Conservation (phyloP, 1,140 invertebrate genomes). For the Caenorhabditis latens region DNA sequence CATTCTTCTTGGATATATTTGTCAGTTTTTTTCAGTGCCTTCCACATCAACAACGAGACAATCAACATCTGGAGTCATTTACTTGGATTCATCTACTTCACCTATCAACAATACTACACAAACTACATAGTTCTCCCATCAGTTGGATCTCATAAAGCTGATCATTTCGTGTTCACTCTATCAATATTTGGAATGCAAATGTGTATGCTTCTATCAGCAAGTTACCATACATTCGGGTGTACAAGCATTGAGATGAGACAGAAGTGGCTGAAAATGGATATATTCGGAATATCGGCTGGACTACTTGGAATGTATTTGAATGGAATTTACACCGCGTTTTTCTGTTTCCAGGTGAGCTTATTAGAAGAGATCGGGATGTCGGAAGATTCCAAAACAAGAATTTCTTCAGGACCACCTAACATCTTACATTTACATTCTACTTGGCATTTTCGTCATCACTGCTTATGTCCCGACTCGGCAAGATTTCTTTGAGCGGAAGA, state of each 20-base stretch:
- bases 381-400: slow-evolving; percentile 28
- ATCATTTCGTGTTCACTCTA: slow-evolving; percentile 87
- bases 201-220: slow-evolving; percentile 91
- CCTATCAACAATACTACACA: slow-evolving; percentile 87
- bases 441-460: slow-evolving; percentile 78
- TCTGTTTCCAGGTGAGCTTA: slow-evolving; percentile 86
- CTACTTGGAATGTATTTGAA: slow-evolving; percentile 93
- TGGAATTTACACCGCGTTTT: slow-evolving; percentile 95
- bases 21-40: no score
- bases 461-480: slow-evolving; percentile 86
- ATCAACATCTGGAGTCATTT: slow-evolving; percentile 97
- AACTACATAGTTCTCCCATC: slow-evolving; percentile 81
- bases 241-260: slow-evolving; percentile 88
- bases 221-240: slow-evolving; percentile 94
- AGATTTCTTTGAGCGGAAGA: slow-evolving; percentile 83
- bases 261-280: slow-evolving; percentile 89
- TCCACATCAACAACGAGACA: slow-evolving; percentile 97
- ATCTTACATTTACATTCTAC: slow-evolving; percentile 86
- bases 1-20: no score
- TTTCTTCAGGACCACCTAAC: slow-evolving; percentile 84
- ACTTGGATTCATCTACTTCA: slow-evolving; percentile 89
- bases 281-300: slow-evolving; percentile 92
- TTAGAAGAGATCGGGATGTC: not conserved
- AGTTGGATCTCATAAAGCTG: slow-evolving; percentile 78
- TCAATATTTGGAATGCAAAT: slow-evolving; percentile 89